Conservation (phyloP, 2,113 vertebrate genomes). For the Tylochromis polylepis region DNA sequence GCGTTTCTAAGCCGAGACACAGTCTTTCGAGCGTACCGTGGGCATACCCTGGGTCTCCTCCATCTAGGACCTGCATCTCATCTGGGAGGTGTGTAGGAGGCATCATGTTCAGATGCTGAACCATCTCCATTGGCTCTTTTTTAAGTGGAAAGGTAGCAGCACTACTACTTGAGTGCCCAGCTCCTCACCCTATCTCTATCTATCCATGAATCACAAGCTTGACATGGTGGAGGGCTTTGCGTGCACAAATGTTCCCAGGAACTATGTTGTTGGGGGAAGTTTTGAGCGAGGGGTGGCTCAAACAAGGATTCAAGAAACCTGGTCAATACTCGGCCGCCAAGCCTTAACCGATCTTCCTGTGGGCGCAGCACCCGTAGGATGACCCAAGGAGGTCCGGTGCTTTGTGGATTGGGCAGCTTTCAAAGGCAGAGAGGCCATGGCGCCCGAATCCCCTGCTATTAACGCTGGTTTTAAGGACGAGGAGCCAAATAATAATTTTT, state of each 20-base stretch:
- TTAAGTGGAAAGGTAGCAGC: not conserved
- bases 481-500: fast-evolving
- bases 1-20: not conserved
- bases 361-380: not conserved
- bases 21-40: not conserved
- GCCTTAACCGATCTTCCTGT: not conserved
- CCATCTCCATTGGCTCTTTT: not conserved
- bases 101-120: not conserved
- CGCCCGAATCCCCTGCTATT: not conserved
- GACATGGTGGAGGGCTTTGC: fast-evolving
- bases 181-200: not conserved
- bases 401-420: not conserved
- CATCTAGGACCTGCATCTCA: fast-evolving
- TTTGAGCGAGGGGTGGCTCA: not conserved
- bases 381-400: not conserved
- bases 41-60: not conserved
- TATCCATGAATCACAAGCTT: fast-evolving
- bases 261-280: not conserved
- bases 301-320: not conserved
- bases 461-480: not conserved
- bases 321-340: fast-evolving
- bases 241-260: not conserved
- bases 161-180: fast-evolving
- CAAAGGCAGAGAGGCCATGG: not conserved
- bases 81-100: fast-evolving